Evolutionary conservation across 2,113 vertebrate species (phyloP), one percentile per base, ranked within the genome.

Genomic region (Ceuthmochares aereus): DNA sequence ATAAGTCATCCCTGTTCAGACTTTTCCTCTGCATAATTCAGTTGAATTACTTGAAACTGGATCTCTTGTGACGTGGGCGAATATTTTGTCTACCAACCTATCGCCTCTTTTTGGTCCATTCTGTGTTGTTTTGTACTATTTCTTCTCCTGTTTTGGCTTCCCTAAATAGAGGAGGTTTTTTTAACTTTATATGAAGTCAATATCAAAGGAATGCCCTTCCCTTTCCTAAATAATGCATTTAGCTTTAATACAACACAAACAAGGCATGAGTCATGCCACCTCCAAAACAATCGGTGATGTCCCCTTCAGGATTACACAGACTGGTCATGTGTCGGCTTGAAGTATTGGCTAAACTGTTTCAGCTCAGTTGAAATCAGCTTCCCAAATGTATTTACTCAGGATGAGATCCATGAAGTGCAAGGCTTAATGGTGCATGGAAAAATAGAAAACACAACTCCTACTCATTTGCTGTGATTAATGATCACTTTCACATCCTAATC

Each of bases 391-490:
- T 91, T 91, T 74, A 30, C 60, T 66, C 29, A 45, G 75, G 68
- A 19, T 8, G 75, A 78, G 75, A 74, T 42, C 75, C 93, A 82
- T 27, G 36, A 78, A 79, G 51, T 25, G 60, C 60, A 93, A 93
- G 84, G 75, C 19, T 22, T 88, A 90, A 96, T 70, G 75, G 60
- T 23, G 66, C 66, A 22, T 47, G 51, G 70, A 47, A 86, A 86
- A 93, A 73, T 12, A 93, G 66, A 78, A 82, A 82, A 66, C 42
- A 64, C 54, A n/a, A 36, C 42, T 43, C 27, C 59, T 43, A 25
- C 59, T 87, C 27, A 0, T 84, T 63, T 55, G 32, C 66, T 32
- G 37, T 93, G 90, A 91, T 66, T 85, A 90, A 94, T 58, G 84
- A 52, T 75, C 66, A 78, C 51, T 45, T 45, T 59, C 3, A 2